Percentiles rank a stretch among this genome's conserved stretches.
phyloP scores from a whole-genome alignment of 2,113 vertebrate genomes.

The Sporophila hypoxantha region DNA sequence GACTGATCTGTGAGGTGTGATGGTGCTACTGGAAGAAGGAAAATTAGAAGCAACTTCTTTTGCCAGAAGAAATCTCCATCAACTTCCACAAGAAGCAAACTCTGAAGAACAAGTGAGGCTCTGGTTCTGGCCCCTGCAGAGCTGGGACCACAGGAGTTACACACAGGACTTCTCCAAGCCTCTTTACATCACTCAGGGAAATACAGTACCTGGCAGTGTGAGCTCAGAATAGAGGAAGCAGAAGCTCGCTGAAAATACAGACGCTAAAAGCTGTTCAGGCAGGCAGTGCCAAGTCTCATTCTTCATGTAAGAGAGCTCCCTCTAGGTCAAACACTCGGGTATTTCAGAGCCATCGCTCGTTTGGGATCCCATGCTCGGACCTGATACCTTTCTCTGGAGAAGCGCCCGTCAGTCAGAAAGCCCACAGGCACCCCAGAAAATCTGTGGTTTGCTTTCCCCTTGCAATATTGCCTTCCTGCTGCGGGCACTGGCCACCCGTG shows the following conservation, averaged over 20 bases:
- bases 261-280: not conserved
- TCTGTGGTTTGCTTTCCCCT: not conserved
- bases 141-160: not conserved
- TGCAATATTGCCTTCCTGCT: rapidly evolving
- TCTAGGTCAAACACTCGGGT: constrained; percentile 55
- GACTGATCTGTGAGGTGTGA: not conserved
- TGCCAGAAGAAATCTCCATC: not conserved
- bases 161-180: not conserved
- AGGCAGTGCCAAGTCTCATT: constrained; percentile 3
- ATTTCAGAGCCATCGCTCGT: constrained; percentile 47
- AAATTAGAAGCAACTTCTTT: not conserved
- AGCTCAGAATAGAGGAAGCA: not conserved
- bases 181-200: not conserved
- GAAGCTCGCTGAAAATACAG: not conserved
- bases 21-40: not conserved
- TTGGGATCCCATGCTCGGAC: not conserved
- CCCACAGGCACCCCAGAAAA: not conserved
- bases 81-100: not conserved
- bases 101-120: rapidly evolving
- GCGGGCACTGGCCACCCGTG: rapidly evolving
- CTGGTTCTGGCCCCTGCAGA: not conserved
- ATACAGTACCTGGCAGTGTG: not conserved
- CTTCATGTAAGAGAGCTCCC: constrained; percentile 59
- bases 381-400: not conserved
- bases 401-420: not conserved